Evolutionary conservation across 1,140 invertebrate species (phyloP), one percentile per base, ranked within the genome.

Genomic region (Manduca sexta): DNA sequence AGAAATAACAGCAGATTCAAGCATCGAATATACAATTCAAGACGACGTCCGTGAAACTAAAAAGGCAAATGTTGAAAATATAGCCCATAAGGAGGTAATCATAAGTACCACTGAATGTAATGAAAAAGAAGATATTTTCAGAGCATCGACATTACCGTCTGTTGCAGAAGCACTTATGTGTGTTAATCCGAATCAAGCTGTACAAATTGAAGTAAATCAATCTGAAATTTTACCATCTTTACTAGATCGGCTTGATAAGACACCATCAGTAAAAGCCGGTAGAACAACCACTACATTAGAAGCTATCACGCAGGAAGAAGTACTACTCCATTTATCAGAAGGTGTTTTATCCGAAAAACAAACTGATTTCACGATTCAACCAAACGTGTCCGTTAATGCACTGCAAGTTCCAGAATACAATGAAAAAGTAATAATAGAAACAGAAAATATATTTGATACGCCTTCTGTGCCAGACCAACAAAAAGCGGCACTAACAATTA

Each of bases 241-340:
- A 8, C 49, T 82, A 33, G 49, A 60, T 43, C 17, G 26, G 10
- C 14, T 34, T 33, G 45, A 45, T 38, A 34, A 54, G 45, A 7
- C 49, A 15, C 5, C 33, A 37, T 46, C 12, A 38, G 60, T 48
- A 6, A 52, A 37, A 41, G 72, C 69, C 11, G 61, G 52, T 41
- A 21, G 59, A 58, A 30, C 17, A 26, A 31, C 64, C 26, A 45
- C 68, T 17, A 45, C 52, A 13, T 53, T 52, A 16, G 69, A 83
- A 64, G 74, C 76, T 35, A 55, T 83, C 38, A 63, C 58, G 6
- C 72, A 75, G 66, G 51, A 83, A 47, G 79, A 85, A 65, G 60
- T 59, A 3, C 44, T 77, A 10, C 49, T 70, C 10, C 71, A 82
- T 49, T 56, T 52, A 14, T 64, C 66, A 14, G 71, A 74, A 60